Evolutionary conservation across 2,888 invertebrate genomes (phyloP).

Genomic region (Dysmachus trigonus): DNA sequence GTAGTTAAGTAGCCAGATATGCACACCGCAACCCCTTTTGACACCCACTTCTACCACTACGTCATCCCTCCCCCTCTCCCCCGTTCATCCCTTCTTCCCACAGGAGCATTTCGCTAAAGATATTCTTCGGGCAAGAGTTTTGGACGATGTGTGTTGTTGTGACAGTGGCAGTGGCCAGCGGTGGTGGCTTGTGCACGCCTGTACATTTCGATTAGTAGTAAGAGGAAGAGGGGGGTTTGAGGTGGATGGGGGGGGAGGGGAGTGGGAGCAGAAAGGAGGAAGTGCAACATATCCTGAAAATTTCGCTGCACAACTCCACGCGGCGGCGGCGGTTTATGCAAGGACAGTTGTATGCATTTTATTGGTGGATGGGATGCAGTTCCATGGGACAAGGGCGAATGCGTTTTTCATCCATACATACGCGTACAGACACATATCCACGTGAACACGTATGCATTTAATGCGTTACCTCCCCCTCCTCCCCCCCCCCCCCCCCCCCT

Average conservation of each 20-base stretch:
- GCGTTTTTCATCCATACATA: constrained; percentile 14
- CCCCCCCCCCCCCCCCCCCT: not conserved
- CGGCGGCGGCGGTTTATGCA: not conserved
- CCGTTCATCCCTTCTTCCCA: not conserved
- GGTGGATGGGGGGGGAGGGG: not conserved
- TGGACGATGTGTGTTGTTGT: not conserved
- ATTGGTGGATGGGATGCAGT: not conserved
- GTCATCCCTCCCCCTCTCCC: not conserved
- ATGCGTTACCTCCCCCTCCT: not conserved
- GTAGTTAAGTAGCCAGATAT: not conserved
- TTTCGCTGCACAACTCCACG: not conserved
- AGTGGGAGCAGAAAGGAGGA: too few relatives aligned
- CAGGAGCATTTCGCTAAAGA: not conserved
- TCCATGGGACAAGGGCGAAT: not conserved
- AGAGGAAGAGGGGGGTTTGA: not conserved
- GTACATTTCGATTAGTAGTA: not conserved
- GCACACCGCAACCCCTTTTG: too few relatives aligned
- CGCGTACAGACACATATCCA: not conserved
- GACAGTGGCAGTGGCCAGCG: too few relatives aligned
- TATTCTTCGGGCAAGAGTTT: not conserved
- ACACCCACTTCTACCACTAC: not conserved
- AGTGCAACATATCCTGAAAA: constrained; percentile 9
- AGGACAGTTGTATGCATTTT: not conserved
- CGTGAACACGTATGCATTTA: too few relatives aligned
- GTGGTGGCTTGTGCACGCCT: not conserved